phyloP scores from a whole-genome alignment of 2,797 vertebrate genomes.

The Acipenser oxyrinchus region DNA sequence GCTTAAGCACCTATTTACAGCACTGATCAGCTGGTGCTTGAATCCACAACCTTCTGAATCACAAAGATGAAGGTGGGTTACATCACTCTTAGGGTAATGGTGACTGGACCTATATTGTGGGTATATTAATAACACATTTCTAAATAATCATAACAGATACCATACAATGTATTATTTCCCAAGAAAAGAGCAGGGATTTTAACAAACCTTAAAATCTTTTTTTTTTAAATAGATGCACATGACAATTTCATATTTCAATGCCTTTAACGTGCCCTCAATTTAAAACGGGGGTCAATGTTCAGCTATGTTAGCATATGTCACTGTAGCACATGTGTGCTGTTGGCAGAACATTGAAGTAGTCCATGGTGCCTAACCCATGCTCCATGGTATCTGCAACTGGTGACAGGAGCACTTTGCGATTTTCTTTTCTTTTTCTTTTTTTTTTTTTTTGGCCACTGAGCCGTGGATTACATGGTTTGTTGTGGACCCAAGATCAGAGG shows the following conservation, averaged over 20 bases:
- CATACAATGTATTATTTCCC: too few species aligned
- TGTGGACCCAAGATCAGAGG: slow-evolving; percentile 67
- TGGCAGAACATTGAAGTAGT: slow-evolving; percentile 28
- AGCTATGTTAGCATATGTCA: slow-evolving; percentile 36
- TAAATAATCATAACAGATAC: too few species aligned
- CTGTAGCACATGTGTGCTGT: slow-evolving; percentile 27
- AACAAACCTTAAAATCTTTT: too few species aligned
- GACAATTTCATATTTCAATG: too few species aligned
- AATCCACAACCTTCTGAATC: too few species aligned
- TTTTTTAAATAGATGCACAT: too few species aligned
- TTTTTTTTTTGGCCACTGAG: slow-evolving; percentile 70
- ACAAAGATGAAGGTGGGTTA: too few species aligned
- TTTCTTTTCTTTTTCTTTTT: slow-evolving; percentile 34
- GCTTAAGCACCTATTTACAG: too few species aligned
- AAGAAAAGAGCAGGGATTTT: too few species aligned
- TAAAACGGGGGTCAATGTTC: slow-evolving; percentile 39
- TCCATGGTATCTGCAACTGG: slow-evolving; percentile 41
- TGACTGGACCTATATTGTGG: slow-evolving; percentile 16
- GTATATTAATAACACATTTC: too few species aligned
- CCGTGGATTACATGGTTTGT: slow-evolving; percentile 72
- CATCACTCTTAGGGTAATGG: too few species aligned
- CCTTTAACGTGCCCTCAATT: background rate
- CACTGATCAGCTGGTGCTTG: too few species aligned
- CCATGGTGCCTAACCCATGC: slow-evolving; percentile 44
- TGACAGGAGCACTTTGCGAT: slow-evolving; percentile 57